phyloP scores from a whole-genome alignment of 2,888 invertebrate species.

The Drepanosiphum platanoidis region DNA sequence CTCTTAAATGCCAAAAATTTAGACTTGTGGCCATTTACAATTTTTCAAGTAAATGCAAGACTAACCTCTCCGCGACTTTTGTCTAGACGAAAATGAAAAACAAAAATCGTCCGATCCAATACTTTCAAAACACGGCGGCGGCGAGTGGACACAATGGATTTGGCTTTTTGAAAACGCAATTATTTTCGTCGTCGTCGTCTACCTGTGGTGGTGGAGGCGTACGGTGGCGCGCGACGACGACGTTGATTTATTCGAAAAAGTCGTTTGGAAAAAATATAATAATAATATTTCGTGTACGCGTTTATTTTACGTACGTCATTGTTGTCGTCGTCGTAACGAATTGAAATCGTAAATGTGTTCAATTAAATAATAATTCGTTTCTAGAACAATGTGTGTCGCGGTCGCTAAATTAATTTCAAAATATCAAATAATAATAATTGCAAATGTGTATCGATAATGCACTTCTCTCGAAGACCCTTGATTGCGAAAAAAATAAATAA shows the following conservation, averaged over 20 bases:
- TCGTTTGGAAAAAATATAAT: background rate
- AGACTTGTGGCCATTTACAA: no score
- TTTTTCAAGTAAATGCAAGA: no score
- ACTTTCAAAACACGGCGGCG: background rate
- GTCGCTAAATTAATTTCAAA: background rate
- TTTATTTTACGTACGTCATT: background rate
- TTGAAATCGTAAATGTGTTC: background rate
- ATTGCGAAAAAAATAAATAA: background rate
- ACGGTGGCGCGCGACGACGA: no score
- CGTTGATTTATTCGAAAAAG: background rate
- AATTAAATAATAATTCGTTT: conserved; percentile 11
- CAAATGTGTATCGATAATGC: background rate
- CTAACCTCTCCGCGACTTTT: no score
- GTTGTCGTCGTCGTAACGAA: background rate
- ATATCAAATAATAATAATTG: background rate
- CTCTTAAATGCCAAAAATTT: no score
- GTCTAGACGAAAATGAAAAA: no score
- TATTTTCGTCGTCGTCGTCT: background rate
- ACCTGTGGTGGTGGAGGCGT: no score
- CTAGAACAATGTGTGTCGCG: background rate
- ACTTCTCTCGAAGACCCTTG: conserved; percentile 19
- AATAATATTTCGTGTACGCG: background rate
- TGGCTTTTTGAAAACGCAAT: background rate
- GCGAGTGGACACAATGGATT: background rate
- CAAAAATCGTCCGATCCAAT: background rate